These are phyloP conservation scores for Scaptomyza polygonia DNA, from an alignment of 2,888 invertebrate genomes.

Conservation along the genomic window DNA sequence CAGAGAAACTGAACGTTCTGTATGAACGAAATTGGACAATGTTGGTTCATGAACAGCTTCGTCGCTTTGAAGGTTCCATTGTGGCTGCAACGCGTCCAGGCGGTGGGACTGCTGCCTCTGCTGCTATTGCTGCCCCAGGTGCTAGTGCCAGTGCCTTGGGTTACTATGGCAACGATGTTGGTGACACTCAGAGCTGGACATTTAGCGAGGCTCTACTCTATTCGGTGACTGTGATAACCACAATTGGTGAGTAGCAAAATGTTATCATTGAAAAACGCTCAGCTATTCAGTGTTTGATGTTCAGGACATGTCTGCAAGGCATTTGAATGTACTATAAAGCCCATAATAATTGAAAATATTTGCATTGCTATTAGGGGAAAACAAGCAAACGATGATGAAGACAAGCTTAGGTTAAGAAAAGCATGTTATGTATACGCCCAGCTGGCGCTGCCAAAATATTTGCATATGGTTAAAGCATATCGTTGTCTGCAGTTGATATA, in stretches of 20 bases:
- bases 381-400: conserved; percentile 5
- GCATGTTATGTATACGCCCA: conserved; percentile 60
- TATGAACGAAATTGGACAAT: conserved; percentile 94
- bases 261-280: conserved; percentile 14
- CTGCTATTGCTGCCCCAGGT: conserved; percentile 18
- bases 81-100: conserved; percentile 89
- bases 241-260: conserved; percentile 89
- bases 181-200: conserved; percentile 87
- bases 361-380: conserved; percentile 44
- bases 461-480: conserved; percentile 56
- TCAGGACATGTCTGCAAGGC: conserved; percentile 18
- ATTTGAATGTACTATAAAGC: conserved; percentile 25
- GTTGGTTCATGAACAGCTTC: conserved; percentile 90
- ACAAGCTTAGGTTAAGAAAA: conserved; percentile 23
- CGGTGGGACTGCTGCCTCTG: conserved; percentile 25
- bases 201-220: conserved; percentile 93
- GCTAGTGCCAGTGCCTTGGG: conserved; percentile 65
- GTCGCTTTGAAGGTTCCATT: conserved; percentile 91
- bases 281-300: conserved; percentile 37
- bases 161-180: conserved; percentile 65
- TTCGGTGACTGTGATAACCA: conserved; percentile 94
- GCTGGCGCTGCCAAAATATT: conserved; percentile 61
- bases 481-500: neutral
- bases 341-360: conserved; percentile 64
- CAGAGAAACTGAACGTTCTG: conserved; percentile 92